Percentiles rank a stretch among this genome's conserved stretches.
phyloP scores from a whole-genome alignment of 2,797 vertebrate species.

The Tamandua tetradactyla region DNA sequence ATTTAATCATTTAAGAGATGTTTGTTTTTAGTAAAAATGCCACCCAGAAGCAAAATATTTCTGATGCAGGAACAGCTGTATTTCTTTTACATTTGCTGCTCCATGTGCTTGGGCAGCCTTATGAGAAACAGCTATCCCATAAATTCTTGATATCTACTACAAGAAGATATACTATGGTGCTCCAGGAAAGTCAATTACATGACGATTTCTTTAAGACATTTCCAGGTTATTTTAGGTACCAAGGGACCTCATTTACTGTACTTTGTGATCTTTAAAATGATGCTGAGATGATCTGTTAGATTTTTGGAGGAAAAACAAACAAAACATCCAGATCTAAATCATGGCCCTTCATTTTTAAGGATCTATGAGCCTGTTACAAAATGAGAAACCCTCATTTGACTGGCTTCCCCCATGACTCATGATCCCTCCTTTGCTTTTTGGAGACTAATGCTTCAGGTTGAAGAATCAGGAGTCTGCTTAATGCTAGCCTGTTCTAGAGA shows the following conservation, averaged over 20 bases:
- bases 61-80: neutral
- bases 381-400: neutral
- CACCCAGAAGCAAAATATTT: neutral
- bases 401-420: neutral
- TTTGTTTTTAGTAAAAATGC: constrained; percentile 40
- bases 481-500: neutral
- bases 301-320: neutral
- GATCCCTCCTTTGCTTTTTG: neutral
- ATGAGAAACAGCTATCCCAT: neutral
- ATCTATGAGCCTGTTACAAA: neutral
- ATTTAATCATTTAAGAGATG: neutral
- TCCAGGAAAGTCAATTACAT: neutral
- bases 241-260: neutral
- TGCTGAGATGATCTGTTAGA: neutral
- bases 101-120: neutral
- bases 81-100: neutral
- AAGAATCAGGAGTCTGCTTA: neutral
- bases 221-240: neutral
- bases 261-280: neutral
- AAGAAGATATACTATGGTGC: neutral
- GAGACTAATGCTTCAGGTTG: neutral
- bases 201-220: neutral
- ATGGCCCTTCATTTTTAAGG: neutral
- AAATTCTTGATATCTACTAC: neutral
- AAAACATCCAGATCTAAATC: neutral